These are phyloP conservation scores for Agrenia bidenticulata DNA, from an alignment of 2,888 invertebrate genomes.

Conservation along the genomic window DNA sequence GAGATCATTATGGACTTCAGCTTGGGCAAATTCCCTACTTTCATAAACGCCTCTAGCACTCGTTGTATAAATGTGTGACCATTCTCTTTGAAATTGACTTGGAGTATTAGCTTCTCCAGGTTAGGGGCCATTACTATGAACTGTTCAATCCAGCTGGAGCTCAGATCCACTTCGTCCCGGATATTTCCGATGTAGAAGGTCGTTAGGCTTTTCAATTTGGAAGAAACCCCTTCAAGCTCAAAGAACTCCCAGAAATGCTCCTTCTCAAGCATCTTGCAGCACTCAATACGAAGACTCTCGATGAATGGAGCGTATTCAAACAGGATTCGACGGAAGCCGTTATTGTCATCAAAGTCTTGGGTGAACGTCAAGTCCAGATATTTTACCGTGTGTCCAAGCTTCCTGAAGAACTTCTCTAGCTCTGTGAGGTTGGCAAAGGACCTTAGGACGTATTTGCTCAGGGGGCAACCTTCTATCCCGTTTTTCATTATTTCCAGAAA, in stretches of 20 bases:
- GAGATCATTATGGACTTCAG: slow-evolving; percentile 35
- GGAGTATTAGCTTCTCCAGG: slow-evolving; percentile 32
- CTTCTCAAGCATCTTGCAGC: slow-evolving; percentile 35
- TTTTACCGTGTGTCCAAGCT: slow-evolving; percentile 34
- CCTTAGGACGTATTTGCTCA: slow-evolving; percentile 33
- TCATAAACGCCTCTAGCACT: slow-evolving; percentile 27
- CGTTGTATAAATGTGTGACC: slow-evolving; percentile 35
- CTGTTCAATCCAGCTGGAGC: slow-evolving; percentile 26
- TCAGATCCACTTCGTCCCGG: slow-evolving; percentile 26
- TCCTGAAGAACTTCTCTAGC: slow-evolving; percentile 38
- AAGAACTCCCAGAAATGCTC: slow-evolving; percentile 13
- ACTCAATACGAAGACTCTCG: slow-evolving; percentile 35
- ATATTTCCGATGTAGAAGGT: slow-evolving; percentile 38
- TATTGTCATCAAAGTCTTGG: slow-evolving; percentile 33
- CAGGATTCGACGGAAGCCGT: slow-evolving; percentile 26
- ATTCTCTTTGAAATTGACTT: slow-evolving; percentile 41
- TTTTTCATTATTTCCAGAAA: slow-evolving; percentile 37
- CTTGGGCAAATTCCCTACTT: slow-evolving; percentile 21
- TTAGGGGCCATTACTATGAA: slow-evolving; percentile 40
- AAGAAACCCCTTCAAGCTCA: slow-evolving; percentile 6
- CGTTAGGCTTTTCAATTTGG: slow-evolving; percentile 11
- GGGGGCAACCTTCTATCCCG: slow-evolving; percentile 29
- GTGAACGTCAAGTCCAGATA: slow-evolving; percentile 34
- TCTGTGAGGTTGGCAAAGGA: slow-evolving; percentile 32
- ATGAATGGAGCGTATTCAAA: slow-evolving; percentile 25